A percentile compares a stretch with the other conserved stretches of the same genome.
These are phyloP conservation scores for Ceraclea dissimilis DNA, from an alignment of 2,888 invertebrate species.

Conservation along the genomic window DNA sequence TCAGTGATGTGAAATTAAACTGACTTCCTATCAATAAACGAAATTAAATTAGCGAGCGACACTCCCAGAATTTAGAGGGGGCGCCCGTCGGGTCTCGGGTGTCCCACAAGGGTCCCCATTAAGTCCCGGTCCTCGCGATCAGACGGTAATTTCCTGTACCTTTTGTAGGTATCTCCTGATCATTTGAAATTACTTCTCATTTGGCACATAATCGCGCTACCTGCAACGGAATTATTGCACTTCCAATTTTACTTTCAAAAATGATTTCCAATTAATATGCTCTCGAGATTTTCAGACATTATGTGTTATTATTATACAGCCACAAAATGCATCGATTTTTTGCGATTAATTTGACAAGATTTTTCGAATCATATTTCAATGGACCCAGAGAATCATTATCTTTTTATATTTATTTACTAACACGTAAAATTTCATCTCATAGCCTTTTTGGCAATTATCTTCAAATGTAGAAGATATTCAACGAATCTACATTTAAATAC, in stretches of 20 bases:
- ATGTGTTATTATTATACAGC: not conserved
- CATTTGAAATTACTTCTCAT: slow-evolving; percentile 1
- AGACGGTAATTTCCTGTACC: slow-evolving; percentile 45
- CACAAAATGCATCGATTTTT: not conserved
- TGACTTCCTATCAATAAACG: slow-evolving; percentile 20
- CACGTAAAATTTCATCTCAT: no score
- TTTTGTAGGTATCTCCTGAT: slow-evolving; percentile 15
- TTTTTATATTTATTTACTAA: not conserved
- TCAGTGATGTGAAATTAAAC: not conserved
- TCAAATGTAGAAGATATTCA: no score
- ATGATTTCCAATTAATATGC: not conserved
- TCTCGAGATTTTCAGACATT: not conserved
- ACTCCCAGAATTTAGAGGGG: slow-evolving; percentile 3
- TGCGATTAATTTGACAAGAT: not conserved
- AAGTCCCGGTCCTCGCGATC: slow-evolving; percentile 37
- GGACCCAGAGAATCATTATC: not conserved
- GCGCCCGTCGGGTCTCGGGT: not conserved
- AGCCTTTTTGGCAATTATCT: no score
- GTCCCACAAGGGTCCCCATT: slow-evolving; percentile 31
- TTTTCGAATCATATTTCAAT: not conserved
- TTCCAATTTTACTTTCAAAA: slow-evolving; percentile 1
- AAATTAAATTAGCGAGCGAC: slow-evolving; percentile 18
- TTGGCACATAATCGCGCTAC: not conserved
- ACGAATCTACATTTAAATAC: no score
- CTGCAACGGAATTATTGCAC: slow-evolving; percentile 6